Base-by-base conservation (phyloP, 2,797 vertebrate species). In the Ptychadena robeensis region DNA sequence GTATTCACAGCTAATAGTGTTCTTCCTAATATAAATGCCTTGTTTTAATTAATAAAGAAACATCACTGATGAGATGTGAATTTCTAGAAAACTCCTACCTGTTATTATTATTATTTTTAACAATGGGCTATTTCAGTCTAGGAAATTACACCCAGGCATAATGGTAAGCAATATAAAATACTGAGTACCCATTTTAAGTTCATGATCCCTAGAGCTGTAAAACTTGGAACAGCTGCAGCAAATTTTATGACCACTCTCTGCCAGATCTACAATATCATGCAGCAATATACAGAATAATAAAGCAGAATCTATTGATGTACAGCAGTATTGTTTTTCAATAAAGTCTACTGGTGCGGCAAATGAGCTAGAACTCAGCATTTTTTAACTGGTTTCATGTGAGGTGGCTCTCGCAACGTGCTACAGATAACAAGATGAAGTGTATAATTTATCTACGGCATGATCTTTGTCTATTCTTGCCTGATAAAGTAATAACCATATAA, bases 271-370 rank as follows among this genome's bases (percentile, higher is more conserved):
- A 85, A 85, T 85, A 85, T 85, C 78, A 84, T 85, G 69, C 78
- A 69, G 82, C 73, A 85, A 85, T 85, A 85, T 85, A 85, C 71
- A 75, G 78, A 80, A 85, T 79, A 85, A 85, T 85, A 85, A 85
- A 85, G 82, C 44, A 85, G 80, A 80, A 75, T 63, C 77, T 75
- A 85, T 80, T 80, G 82, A 85, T 85, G 82, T 80, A 80, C 82
- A 70, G 77, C 82, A 63, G 72, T 80, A 80, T 85, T 85, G 82
- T 85, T 80, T 73, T 85, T 85, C 82, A 85, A 80, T 85, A 85
- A 85, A 85, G 72, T 80, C 65, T 71, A 80, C 53, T 85, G 82
- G 65, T 80, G 82, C 72, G 72, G 77, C 77, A 85, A 85, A 85
- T 85, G 82, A 85, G 82, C 48, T 85, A 80, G 78, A 77, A 80